Evolutionary conservation across 2,888 invertebrate genomes (phyloP).

Genomic region (Anarsia innoxiella): DNA sequence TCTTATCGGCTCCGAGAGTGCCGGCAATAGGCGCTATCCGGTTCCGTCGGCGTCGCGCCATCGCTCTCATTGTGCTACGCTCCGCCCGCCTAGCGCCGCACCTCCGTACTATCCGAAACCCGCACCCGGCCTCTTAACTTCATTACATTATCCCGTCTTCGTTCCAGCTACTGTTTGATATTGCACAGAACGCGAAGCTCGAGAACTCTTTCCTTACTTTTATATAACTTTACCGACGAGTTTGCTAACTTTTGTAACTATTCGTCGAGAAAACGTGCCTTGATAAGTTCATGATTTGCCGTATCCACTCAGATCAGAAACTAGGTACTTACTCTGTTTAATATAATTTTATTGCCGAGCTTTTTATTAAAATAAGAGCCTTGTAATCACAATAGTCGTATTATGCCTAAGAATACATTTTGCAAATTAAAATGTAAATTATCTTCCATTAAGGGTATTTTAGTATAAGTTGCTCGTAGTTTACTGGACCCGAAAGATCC

Average conservation of each 20-base stretch:
- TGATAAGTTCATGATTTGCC: slow-evolving; percentile 9
- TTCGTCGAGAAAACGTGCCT: slow-evolving; percentile 11
- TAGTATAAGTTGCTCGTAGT: slow-evolving; percentile 37
- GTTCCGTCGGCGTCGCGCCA: slow-evolving; percentile 61
- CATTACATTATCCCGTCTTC: slow-evolving; percentile 55
- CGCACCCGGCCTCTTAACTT: slow-evolving; percentile 44
- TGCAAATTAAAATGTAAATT: slow-evolving; percentile 3
- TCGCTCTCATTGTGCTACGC: slow-evolving; percentile 45
- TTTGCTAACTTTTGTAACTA: slow-evolving; percentile 13
- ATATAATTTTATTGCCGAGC: too few species aligned
- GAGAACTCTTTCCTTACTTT: slow-evolving; percentile 15
- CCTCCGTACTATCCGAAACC: slow-evolving; percentile 31
- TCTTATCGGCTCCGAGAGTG: slow-evolving; percentile 58
- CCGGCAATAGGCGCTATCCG: slow-evolving; percentile 75
- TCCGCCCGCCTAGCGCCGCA: slow-evolving; percentile 24
- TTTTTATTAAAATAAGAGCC: too few species aligned
- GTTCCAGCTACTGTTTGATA: slow-evolving; percentile 36
- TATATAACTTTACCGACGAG: slow-evolving; percentile 16
- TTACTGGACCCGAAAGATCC: slow-evolving; percentile 45
- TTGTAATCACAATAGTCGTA: too few species aligned
- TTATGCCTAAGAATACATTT: too few species aligned
- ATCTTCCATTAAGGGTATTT: slow-evolving; percentile 28
- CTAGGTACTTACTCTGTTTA: too few species aligned
- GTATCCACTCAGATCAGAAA: not conserved
- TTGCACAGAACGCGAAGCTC: slow-evolving; percentile 17